Conservation (phyloP, 2,888 invertebrate genomes). For the Thymelicus sylvestris region DNA sequence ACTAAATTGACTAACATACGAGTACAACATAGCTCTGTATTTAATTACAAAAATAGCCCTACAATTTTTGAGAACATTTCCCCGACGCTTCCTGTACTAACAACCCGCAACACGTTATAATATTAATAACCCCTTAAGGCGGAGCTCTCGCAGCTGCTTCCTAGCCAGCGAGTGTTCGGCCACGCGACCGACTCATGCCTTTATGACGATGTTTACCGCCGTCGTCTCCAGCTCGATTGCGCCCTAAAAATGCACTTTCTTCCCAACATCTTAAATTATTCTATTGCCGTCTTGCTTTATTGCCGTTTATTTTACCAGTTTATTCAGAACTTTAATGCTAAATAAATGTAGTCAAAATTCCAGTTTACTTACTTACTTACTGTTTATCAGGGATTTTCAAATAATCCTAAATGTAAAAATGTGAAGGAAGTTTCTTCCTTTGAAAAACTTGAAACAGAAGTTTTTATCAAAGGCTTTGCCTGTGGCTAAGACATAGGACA, state of each 20-base stretch:
- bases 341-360: too few species aligned
- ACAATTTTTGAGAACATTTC: conserved; percentile 5
- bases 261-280: conserved; percentile 45
- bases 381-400: background rate
- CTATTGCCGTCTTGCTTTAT: conserved; percentile 19
- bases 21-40: too few species aligned
- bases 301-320: conserved; percentile 4
- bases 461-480: conserved; percentile 17
- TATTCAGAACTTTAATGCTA: background rate
- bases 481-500: background rate
- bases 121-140: conserved; percentile 78
- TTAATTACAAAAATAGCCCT: too few species aligned
- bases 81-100: background rate
- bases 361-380: too few species aligned
- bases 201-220: conserved; percentile 78
- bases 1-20: too few species aligned
- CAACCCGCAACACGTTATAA: conserved; percentile 60
- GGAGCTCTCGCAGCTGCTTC: conserved; percentile 62
- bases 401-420: background rate
- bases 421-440: background rate
- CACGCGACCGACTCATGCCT: conserved; percentile 60
- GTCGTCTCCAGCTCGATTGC: conserved; percentile 52
- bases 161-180: conserved; percentile 44
- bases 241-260: conserved; percentile 60
- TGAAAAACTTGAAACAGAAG: conserved; percentile 6